A percentile compares a stretch with the other conserved stretches of the same genome.
Conservation (phyloP, 1,140 invertebrate genomes). For the Latrodectus geometricus region DNA sequence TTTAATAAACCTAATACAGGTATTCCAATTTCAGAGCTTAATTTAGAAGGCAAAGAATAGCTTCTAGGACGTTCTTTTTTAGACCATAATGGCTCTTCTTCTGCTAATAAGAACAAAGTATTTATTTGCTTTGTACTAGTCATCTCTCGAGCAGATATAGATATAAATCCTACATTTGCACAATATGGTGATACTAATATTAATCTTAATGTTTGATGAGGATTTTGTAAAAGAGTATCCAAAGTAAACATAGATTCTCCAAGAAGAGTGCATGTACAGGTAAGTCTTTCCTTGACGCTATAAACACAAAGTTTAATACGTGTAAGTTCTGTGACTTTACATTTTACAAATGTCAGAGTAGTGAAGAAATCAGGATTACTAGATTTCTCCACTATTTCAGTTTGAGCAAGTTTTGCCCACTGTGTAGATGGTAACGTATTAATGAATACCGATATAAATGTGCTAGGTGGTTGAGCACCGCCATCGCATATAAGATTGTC, state of each 20-base stretch:
- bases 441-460: conserved; percentile 81
- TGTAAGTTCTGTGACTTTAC: conserved; percentile 78
- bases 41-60: conserved; percentile 84
- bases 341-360: conserved; percentile 83
- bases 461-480: conserved; percentile 84
- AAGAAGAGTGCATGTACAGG: conserved; percentile 71
- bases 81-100: conserved; percentile 53
- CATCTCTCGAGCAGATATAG: conserved; percentile 83
- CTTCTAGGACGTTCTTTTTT: conserved; percentile 73
- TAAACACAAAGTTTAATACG: conserved; percentile 84
- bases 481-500: conserved; percentile 90
- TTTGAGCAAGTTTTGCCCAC: conserved; percentile 87
- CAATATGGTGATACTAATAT: conserved; percentile 69
- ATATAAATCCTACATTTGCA: conserved; percentile 83
- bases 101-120: conserved; percentile 63
- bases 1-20: conserved; percentile 81
- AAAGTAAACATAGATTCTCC: conserved; percentile 69
- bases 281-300: conserved; percentile 88
- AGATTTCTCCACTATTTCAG: conserved; percentile 82
- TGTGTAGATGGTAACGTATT: conserved; percentile 72
- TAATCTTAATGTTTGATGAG: conserved; percentile 65
- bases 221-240: conserved; percentile 66
- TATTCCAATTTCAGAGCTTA: conserved; percentile 83
- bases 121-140: conserved; percentile 70
- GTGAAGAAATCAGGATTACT: conserved; percentile 90